Evolutionary conservation across 2,888 invertebrate species (phyloP), one percentile per base, ranked within the genome.

Genomic region (Pseudolycoriella hygida): DNA sequence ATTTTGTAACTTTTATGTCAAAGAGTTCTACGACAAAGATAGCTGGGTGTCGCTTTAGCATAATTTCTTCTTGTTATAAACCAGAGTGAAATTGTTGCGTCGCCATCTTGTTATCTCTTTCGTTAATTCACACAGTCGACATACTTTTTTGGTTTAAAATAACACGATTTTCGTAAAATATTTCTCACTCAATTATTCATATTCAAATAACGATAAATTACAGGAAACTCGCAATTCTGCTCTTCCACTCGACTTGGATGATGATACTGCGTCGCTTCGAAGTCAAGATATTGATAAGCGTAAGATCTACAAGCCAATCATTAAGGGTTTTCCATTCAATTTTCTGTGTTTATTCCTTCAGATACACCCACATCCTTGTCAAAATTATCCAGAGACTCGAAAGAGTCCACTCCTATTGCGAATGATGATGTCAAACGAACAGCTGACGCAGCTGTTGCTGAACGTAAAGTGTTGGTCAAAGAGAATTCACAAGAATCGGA

Each of bases 221-320:
- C 64, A 86, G 87, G 86, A 87, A 77, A 83, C 82, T 71, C 86
- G 86, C 76, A 80, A 80, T 66, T 85, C 86, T 60, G 85, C 85
- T 71, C 77, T 81, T 70, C 85, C 80, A 61, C 80, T 85, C 78
- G 85, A 85, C 72, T 74, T 82, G 76, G 87, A 86, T 81, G 87
- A 87, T 83, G 87, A 88, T 73, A 78, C 84, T 58, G 77, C 82
- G 60, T 84, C 86, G 52, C 75, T 84, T 62, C 76, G 80, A 67
- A 80, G 80, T 70, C 82, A 78, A 73, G 86, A 85, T 66, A 77
- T 77, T 67, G 86, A 86, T 69, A 87, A 86, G 71, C 56, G 64
- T 64, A 55, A 56, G 58, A 50, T 37, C 17, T 38, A 20, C 10
- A 2, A 20, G 18, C 38, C 19, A 18, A 3, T 12, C 14, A 44